Evolutionary conservation across 2,888 invertebrate genomes (phyloP), one percentile per base, ranked within the genome.

Genomic region (Pegoplata infirma): DNA sequence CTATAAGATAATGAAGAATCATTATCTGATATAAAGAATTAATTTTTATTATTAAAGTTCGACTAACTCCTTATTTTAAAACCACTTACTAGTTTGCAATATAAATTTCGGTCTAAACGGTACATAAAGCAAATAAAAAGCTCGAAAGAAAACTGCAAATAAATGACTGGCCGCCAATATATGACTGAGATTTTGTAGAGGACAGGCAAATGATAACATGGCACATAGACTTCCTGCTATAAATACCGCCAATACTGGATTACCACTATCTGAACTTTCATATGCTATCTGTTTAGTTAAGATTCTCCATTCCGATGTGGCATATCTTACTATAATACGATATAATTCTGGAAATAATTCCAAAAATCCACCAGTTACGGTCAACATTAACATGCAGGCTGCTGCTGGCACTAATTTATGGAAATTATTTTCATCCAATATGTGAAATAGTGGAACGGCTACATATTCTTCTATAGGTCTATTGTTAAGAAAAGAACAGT

Each of bases 151-250:
- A 0, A 84, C 87, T 0, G 85, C 85, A 16, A 83, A 83, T n/a
- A 90, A 81, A 80, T 89, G 88, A 64, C 90, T 87, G n/a, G 86
- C 89, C 0, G 90, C 90, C 69, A 90, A 73, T 3, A 87, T 88
- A 53, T 91, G 90, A 47, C 90, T 90, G 21, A 92, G 86, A 83
- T 91, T 90, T 71, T 91, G 90, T 79, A 92, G 82, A 1, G 92
- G 92, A 81, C 92, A 92, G 44, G 91, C 91, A 82, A 92, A 92
- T 3, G 92, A 91, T 76, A 92, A 82, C 86, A 92, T 91, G 55
- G 91, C 91, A 49, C 91, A 90, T 32, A 92, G 85, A 79, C 91
- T 91, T 64, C 92, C 91, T 81, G 90, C 91, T 51, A 91, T 90
- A 81, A 92, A 91, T 74, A 92, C 90, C 0, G 92, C 92, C 67